Percentiles rank a stretch among this genome's conserved stretches.
These are phyloP conservation scores for Steinernema feltiae DNA, from an alignment of 1,140 invertebrate species.

Conservation along the genomic window DNA sequence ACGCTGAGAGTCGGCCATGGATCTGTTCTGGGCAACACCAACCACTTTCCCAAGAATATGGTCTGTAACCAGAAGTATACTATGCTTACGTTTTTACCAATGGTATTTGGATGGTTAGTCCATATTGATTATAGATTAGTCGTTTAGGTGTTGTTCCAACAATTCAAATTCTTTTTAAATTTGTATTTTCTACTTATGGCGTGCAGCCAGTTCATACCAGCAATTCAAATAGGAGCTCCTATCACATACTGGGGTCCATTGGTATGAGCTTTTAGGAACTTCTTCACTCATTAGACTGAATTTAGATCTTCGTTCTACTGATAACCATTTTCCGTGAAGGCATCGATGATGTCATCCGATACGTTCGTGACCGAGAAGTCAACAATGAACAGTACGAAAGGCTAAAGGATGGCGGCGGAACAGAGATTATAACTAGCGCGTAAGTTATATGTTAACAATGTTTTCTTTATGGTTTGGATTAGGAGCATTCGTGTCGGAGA, in stretches of 20 bases:
- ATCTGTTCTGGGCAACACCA: constrained; percentile 47
- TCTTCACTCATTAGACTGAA: constrained; percentile 25
- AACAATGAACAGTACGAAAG: constrained; percentile 75
- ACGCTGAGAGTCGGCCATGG: constrained; percentile 62
- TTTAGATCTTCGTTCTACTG: constrained; percentile 81
- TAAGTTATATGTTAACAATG: constrained; percentile 58
- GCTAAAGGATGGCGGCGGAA: constrained; percentile 63
- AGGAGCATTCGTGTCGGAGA: constrained; percentile 55
- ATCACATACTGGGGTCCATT: constrained; percentile 99
- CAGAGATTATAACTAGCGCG: constrained; percentile 63
- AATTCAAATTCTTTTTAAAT: constrained; percentile 98
- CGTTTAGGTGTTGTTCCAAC: constrained; percentile 80
- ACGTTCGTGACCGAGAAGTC: constrained; percentile 84
- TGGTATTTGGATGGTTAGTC: constrained; percentile 67
- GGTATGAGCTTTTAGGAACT: constrained; percentile 60
- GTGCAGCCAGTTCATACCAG: constrained; percentile 90
- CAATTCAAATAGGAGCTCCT: constrained; percentile 87
- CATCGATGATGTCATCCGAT: constrained; percentile 86
- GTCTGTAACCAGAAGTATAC: constrained; percentile 99
- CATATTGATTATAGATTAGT: constrained; percentile 30
- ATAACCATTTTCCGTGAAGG: constrained; percentile 93
- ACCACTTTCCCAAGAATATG: constrained; percentile 84
- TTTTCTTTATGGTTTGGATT: constrained; percentile 37
- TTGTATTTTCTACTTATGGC: constrained; percentile 98
- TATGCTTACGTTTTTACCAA: constrained; percentile 89